A percentile compares a stretch with the other conserved stretches of the same genome.
Conservation (phyloP, 2,888 invertebrate genomes). For the Noctuana brunneofusca region DNA sequence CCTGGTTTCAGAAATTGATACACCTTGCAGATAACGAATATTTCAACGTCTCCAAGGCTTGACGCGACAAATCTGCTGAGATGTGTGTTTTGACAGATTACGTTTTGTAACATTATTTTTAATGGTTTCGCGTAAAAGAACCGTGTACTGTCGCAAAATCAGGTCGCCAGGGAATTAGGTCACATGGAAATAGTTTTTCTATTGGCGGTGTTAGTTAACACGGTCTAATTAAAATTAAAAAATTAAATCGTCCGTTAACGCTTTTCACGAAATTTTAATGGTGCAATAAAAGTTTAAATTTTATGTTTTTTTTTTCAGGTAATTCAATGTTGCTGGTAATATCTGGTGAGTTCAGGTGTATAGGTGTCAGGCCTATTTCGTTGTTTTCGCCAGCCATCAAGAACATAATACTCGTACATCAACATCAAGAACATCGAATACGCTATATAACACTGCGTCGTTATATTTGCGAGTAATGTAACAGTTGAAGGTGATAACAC, state of each 20-base stretch:
- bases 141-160: slow-evolving; percentile 70
- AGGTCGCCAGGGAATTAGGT: slow-evolving; percentile 72
- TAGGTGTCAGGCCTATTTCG: slow-evolving; percentile 57
- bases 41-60: slow-evolving; percentile 56
- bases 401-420: slow-evolving; percentile 62
- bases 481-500: slow-evolving; percentile 74
- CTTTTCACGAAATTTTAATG: slow-evolving; percentile 40
- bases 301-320: slow-evolving; percentile 67
- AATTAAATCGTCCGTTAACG: slow-evolving; percentile 46
- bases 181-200: slow-evolving; percentile 71
- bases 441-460: too few relatives aligned
- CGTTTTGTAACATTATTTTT: slow-evolving; percentile 67
- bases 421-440: too few relatives aligned
- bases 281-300: slow-evolving; percentile 48
- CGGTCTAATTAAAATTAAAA: slow-evolving; percentile 71
- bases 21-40: slow-evolving; percentile 57
- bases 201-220: slow-evolving; percentile 69
- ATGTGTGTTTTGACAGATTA: slow-evolving; percentile 65
- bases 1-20: slow-evolving; percentile 47
- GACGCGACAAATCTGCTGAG: slow-evolving; percentile 61
- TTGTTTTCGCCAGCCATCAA: slow-evolving; percentile 40
- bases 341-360: slow-evolving; percentile 42
- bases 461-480: slow-evolving; percentile 70
- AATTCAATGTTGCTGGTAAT: slow-evolving; percentile 47
- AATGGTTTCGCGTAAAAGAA: slow-evolving; percentile 53